Conservation (phyloP, 23 tunicate species). For the Botrylloides violaceus region DNA sequence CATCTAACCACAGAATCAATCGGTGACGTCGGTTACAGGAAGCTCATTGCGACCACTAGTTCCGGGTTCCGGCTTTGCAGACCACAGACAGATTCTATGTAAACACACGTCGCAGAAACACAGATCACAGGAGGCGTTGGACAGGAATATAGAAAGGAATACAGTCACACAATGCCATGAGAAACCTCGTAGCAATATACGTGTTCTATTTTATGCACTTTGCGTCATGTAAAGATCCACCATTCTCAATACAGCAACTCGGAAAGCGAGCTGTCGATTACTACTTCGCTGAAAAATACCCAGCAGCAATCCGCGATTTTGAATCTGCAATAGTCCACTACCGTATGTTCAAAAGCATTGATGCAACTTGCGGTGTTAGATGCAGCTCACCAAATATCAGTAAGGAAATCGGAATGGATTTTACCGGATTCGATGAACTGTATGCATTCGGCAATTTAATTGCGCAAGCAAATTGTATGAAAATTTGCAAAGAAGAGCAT, state of each 20-base stretch:
- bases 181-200: too few relatives aligned
- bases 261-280: conserved; percentile 1
- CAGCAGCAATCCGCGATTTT: conserved; percentile 24
- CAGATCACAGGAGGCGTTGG: too few relatives aligned
- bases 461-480: conserved; percentile 67
- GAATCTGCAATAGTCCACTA: conserved; percentile 51
- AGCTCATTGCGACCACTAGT: too few relatives aligned
- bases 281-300: conserved; percentile 25
- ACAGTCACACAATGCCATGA: too few relatives aligned
- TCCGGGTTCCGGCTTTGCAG: too few relatives aligned
- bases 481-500: conserved; percentile 75
- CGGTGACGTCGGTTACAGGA: too few relatives aligned
- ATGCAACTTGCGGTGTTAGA: conserved; percentile 18
- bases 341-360: conserved; percentile 32
- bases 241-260: conserved; percentile 13
- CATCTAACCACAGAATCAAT: too few relatives aligned
- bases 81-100: too few relatives aligned
- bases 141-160: too few relatives aligned
- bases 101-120: too few relatives aligned
- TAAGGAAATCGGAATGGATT: conserved; percentile 28
- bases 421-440: conserved; percentile 29
- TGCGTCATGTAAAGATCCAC: neutral
- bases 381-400: conserved; percentile 41
- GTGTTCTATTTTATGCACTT: too few relatives aligned
- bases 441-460: conserved; percentile 31